A percentile compares a stretch with the other conserved stretches of the same genome.
Evolutionary conservation across 64 coral and sea anemone species (phyloP).

Genomic region (Montipora sp.): DNA sequence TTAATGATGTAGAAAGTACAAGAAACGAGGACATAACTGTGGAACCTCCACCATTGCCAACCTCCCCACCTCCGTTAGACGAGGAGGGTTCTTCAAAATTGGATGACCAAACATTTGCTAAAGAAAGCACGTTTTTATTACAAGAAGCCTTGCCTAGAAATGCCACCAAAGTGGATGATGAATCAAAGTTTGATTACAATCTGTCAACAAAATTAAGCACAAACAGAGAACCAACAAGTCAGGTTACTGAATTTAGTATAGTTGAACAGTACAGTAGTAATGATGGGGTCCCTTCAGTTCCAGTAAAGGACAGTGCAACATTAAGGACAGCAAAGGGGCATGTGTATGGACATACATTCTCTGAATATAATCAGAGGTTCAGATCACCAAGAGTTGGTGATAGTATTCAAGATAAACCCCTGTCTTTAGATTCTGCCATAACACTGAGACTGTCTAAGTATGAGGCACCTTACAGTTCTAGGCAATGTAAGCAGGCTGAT

Average conservation of each 20-base stretch:
- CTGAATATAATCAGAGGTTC: background rate
- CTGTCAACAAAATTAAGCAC: constrained; percentile 28
- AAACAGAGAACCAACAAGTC: background rate
- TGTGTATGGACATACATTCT: background rate
- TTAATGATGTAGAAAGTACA: background rate
- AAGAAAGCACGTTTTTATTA: background rate
- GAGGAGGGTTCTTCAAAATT: background rate
- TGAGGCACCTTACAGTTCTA: constrained; percentile 40
- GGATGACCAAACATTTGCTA: background rate
- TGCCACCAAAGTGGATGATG: background rate
- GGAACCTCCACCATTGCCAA: constrained; percentile 17
- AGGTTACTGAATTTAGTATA: background rate
- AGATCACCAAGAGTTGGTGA: background rate
- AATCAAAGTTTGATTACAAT: background rate
- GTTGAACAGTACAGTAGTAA: background rate
- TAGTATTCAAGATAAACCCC: background rate
- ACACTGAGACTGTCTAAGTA: constrained; percentile 28
- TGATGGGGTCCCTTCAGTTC: background rate
- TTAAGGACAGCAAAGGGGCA: constrained; percentile 36
- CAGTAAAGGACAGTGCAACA: background rate
- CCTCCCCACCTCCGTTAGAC: constrained; percentile 25
- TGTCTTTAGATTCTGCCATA: constrained; percentile 25
- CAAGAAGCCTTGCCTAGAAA: background rate
- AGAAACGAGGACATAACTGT: background rate
- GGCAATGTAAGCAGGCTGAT: constrained; percentile 3